Evolutionary conservation across 2,888 invertebrate species (phyloP).

Genomic region (Drosophila monieri): DNA sequence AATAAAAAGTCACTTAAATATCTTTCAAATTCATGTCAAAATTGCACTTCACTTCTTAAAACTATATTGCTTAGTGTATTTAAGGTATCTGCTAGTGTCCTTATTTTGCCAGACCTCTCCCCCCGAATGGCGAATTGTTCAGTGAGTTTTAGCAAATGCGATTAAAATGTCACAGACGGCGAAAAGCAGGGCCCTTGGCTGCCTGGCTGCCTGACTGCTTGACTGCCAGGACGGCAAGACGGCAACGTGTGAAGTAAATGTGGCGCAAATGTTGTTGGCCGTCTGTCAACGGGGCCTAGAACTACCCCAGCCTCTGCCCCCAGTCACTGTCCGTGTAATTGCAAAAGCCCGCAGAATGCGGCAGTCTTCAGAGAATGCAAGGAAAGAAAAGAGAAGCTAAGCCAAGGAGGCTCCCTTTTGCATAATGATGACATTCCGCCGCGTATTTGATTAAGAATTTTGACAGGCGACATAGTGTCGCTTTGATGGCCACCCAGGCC

Average conservation of each 20-base stretch:
- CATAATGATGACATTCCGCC: slow-evolving; percentile 81
- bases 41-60: not conserved
- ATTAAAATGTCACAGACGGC: slow-evolving; percentile 80
- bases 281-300: slow-evolving; percentile 58
- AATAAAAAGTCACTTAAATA: too few relatives aligned
- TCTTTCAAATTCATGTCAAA: too few relatives aligned
- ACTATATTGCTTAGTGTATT: slow-evolving; percentile 13
- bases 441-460: slow-evolving; percentile 82
- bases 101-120: slow-evolving; percentile 1
- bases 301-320: not conserved
- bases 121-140: slow-evolving; percentile 76
- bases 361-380: slow-evolving; percentile 26
- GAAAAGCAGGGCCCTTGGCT: slow-evolving; percentile 66
- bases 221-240: slow-evolving; percentile 45
- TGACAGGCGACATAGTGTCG: slow-evolving; percentile 82
- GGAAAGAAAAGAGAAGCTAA: slow-evolving; percentile 27
- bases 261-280: slow-evolving; percentile 74
- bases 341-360: slow-evolving; percentile 54
- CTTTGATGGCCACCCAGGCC: slow-evolving; percentile 80
- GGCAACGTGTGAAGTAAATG: slow-evolving; percentile 73
- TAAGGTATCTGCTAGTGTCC: not conserved
- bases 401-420: slow-evolving; percentile 45
- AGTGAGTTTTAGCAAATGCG: slow-evolving; percentile 83
- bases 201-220: slow-evolving; percentile 58
- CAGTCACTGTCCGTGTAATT: slow-evolving; percentile 45